These are phyloP conservation scores for Brachionus asplanchnoidis DNA, from an alignment of 1,140 invertebrate genomes.

Conservation along the genomic window DNA sequence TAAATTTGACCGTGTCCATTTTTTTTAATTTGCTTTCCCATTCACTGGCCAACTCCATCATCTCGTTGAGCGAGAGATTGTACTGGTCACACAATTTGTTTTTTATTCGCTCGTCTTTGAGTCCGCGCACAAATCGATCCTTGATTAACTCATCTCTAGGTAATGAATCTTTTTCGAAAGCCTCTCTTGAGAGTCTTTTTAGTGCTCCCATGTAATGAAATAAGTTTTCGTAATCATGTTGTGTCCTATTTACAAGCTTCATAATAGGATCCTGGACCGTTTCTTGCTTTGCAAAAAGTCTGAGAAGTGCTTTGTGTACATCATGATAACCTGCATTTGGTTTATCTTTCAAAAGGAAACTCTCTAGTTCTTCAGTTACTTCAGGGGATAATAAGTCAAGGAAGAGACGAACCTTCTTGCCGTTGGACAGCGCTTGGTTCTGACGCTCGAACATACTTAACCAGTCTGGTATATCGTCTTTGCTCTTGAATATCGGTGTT, in stretches of 20 bases:
- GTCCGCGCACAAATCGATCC: not conserved
- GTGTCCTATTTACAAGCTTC: too few relatives aligned
- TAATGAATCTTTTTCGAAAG: not conserved
- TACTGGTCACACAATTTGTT: not conserved
- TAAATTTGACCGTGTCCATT: too few relatives aligned
- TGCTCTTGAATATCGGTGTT: too few relatives aligned
- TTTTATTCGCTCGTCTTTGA: not conserved
- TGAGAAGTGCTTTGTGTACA: too few relatives aligned
- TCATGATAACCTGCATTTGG: too few relatives aligned
- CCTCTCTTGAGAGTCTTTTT: not conserved
- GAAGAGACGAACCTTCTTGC: not conserved
- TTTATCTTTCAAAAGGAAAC: not conserved
- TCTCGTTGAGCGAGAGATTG: too few relatives aligned
- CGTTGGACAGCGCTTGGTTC: not conserved
- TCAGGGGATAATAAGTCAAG: not conserved
- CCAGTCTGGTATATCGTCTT: too few relatives aligned
- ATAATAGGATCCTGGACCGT: too few relatives aligned
- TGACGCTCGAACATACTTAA: not conserved
- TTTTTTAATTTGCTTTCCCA: too few relatives aligned
- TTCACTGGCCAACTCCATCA: too few relatives aligned
- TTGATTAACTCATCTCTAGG: not conserved
- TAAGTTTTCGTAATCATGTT: not conserved
- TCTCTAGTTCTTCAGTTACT: not conserved
- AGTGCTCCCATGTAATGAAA: not conserved
- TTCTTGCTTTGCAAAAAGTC: too few relatives aligned